Base-by-base conservation (phyloP, 2,113 vertebrate species). In the Larimichthys crocea region DNA sequence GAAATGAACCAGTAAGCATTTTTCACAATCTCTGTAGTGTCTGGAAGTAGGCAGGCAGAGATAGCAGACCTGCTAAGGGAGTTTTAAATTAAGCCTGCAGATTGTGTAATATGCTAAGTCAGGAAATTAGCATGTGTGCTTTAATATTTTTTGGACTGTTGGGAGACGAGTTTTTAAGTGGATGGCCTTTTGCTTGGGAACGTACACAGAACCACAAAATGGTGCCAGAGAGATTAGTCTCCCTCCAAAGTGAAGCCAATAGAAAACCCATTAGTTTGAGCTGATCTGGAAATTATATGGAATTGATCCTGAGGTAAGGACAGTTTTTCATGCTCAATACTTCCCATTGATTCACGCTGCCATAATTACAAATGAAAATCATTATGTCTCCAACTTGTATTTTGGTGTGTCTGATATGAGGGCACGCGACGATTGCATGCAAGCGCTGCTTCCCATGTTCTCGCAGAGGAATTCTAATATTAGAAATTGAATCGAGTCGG, bases 231-330 rank as follows among this genome's bases (percentile, higher is more conserved):
- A 92, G 85, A 91, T 91, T 86, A 92, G 86, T 76, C 76, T 74
- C 64, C 11, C 77, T 87, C 80, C 50, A 63, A 82, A 93, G 82
- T 80, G 74, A 92, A 89, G 86, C 90, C 92, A 76, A 94, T 89
- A 92, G 92, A 94, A 93, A 94, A 91, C 83, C 92, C 90, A 93
- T 94, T 93, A 92, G 92, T 92, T 92, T 89, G 91, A 92, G 91
- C 83, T 94, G 93, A 95, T 94, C 72, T 90, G 90, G 90, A 94
- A 94, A 95, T 94, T 93, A 93, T 92, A 89, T 91, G 84, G 85
- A 86, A 94, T 94, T 94, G 93, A 95, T 94, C 88, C 82, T 67
- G 87, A 86, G 90, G 81, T 90, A 81, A 89, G 86, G 89, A 90
- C 86, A 83, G 85, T 90, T 93, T 92, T 88, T 93, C 93, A 84